A percentile compares a stretch with the other conserved stretches of the same genome.
phyloP scores from a whole-genome alignment of 2,797 vertebrate genomes.

The Hemitrygon akajei region DNA sequence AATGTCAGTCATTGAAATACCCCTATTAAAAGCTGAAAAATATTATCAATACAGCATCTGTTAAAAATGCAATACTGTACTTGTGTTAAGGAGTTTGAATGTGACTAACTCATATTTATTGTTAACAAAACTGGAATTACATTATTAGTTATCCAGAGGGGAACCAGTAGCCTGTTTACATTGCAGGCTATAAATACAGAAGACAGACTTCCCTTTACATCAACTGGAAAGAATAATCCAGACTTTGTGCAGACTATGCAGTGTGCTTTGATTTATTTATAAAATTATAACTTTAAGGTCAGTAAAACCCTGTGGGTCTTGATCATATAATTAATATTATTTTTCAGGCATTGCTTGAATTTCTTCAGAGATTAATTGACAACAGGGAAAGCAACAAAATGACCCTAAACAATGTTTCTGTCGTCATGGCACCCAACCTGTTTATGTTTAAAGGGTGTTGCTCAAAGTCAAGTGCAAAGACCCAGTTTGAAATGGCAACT shows the following conservation, averaged over 20 bases:
- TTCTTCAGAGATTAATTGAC: conserved; percentile 84
- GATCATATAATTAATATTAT: conserved; percentile 3
- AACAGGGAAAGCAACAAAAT: conserved; percentile 87
- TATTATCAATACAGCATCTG: no score
- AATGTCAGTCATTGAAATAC: neutral
- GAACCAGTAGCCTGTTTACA: neutral
- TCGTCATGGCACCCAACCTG: conserved; percentile 96
- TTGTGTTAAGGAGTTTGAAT: neutral
- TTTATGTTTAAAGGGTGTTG: conserved; percentile 79
- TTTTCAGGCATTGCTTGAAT: conserved; percentile 83
- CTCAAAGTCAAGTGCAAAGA: conserved; percentile 73
- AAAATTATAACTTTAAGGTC: neutral
- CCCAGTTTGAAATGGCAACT: conserved; percentile 79
- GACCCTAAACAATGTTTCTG: conserved; percentile 84
- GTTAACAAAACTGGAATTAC: neutral
- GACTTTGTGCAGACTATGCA: neutral
- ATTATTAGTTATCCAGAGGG: neutral
- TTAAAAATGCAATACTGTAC: neutral
- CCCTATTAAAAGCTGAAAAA: neutral
- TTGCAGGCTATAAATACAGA: neutral
- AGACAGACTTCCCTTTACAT: neutral
- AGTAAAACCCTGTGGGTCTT: neutral
- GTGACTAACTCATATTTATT: neutral
- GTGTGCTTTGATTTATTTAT: neutral
- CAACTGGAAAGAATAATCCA: neutral